Percentiles rank a stretch among this genome's conserved stretches.
phyloP scores from a whole-genome alignment of 2,113 vertebrate genomes.

The Jaculus jaculus region DNA sequence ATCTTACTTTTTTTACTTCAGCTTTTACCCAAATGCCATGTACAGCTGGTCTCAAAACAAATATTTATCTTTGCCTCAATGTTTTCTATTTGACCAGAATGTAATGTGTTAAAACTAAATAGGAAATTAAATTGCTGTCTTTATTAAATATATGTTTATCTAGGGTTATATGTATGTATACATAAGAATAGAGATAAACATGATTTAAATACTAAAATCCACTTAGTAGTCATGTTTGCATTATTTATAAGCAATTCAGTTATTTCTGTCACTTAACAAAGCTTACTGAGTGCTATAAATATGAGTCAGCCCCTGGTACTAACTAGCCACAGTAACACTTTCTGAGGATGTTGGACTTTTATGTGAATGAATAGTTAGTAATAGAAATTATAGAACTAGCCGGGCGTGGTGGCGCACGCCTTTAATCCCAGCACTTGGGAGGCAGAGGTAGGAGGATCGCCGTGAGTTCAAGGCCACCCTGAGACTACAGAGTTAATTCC shows the following conservation, averaged over 20 bases:
- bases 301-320: neutral
- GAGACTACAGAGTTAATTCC: too few relatives aligned
- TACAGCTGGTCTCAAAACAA: neutral
- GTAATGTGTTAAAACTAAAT: neutral
- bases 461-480: too few relatives aligned
- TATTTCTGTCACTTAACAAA: neutral
- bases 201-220: neutral
- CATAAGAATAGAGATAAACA: neutral
- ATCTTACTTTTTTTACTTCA: neutral
- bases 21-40: neutral
- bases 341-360: neutral
- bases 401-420: too few relatives aligned
- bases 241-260: neutral
- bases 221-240: neutral
- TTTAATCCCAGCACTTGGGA: too few relatives aligned
- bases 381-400: conserved; percentile 22
- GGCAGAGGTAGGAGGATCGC: too few relatives aligned
- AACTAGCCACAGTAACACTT: neutral
- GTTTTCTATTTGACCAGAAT: neutral
- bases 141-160: neutral
- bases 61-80: neutral
- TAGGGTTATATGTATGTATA: neutral
- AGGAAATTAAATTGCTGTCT: conserved; percentile 29
- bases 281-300: neutral
- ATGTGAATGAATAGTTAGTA: neutral